Evolutionary conservation across 2,113 vertebrate species (phyloP).

Genomic region (Rhombomys opimus): DNA sequence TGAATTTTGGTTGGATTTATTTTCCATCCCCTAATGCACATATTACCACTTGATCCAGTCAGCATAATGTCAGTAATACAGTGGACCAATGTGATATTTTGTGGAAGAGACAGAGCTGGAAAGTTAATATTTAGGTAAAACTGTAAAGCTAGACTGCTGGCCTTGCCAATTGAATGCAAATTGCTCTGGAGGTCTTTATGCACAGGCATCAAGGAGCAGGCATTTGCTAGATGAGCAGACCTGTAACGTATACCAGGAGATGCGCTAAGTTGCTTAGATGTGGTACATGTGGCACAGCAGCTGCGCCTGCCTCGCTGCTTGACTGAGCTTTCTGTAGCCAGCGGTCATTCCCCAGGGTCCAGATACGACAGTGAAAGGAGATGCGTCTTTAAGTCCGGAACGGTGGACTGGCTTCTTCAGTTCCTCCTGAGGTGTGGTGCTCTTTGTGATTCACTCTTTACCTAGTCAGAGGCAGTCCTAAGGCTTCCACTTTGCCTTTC

Average conservation of each 20-base stretch:
- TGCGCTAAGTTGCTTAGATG: not conserved
- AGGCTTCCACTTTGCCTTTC: not conserved
- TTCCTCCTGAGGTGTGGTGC: not conserved
- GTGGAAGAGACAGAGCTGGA: not conserved
- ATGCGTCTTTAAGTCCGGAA: not conserved
- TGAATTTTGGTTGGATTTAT: not conserved
- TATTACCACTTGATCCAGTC: no score
- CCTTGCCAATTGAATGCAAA: not conserved
- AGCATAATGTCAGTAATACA: not conserved
- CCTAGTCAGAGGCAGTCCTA: not conserved
- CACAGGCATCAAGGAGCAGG: not conserved
- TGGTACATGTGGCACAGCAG: not conserved
- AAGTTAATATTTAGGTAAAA: not conserved
- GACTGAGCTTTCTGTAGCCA: not conserved
- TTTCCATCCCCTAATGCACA: not conserved
- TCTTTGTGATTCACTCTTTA: not conserved
- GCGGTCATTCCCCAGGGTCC: not conserved
- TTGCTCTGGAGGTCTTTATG: not conserved
- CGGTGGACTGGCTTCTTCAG: not conserved
- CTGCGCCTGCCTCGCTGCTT: rapidly evolving
- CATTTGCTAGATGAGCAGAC: not conserved
- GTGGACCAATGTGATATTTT: not conserved
- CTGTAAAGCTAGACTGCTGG: not conserved
- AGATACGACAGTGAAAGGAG: not conserved
- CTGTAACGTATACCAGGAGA: not conserved